These are phyloP conservation scores for Mixornis gularis DNA, from an alignment of 2,113 vertebrate species.

Conservation along the genomic window DNA sequence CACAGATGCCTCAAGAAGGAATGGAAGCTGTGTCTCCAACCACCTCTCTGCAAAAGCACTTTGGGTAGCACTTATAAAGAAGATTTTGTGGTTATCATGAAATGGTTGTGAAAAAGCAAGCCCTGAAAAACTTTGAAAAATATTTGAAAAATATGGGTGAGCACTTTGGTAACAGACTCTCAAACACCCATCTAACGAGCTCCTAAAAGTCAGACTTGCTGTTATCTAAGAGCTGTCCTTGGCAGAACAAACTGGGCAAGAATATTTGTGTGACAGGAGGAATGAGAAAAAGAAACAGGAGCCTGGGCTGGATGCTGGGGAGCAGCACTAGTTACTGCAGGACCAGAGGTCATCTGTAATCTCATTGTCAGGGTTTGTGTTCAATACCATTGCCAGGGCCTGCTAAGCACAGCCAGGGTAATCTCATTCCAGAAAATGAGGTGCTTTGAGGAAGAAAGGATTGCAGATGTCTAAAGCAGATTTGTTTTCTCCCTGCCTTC, in stretches of 20 bases:
- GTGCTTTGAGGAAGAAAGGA: background rate
- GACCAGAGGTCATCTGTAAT: constrained; percentile 10
- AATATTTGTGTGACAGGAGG: background rate
- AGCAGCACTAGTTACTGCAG: background rate
- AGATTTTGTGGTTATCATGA: background rate
- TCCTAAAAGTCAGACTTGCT: background rate
- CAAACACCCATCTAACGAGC: background rate
- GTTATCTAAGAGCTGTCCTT: background rate
- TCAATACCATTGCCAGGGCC: background rate
- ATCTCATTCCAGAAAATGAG: constrained; percentile 17
- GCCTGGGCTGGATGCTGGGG: background rate
- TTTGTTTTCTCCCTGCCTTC: constrained; percentile 54
- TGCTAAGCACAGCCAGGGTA: constrained; percentile 14
- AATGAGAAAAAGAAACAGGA: background rate
- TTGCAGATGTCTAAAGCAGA: constrained; percentile 53
- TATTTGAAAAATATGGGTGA: too few relatives aligned
- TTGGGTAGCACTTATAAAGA: background rate
- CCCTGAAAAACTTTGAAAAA: background rate
- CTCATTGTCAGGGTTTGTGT: background rate
- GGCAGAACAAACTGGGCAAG: background rate
- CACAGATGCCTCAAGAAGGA: background rate
- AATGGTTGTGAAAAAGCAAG: background rate
- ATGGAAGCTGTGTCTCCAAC: background rate
- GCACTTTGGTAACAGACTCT: background rate
- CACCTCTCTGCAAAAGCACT: background rate